Conservation (phyloP, 1,140 invertebrate species). For the Zaprionus lachaisei region DNA sequence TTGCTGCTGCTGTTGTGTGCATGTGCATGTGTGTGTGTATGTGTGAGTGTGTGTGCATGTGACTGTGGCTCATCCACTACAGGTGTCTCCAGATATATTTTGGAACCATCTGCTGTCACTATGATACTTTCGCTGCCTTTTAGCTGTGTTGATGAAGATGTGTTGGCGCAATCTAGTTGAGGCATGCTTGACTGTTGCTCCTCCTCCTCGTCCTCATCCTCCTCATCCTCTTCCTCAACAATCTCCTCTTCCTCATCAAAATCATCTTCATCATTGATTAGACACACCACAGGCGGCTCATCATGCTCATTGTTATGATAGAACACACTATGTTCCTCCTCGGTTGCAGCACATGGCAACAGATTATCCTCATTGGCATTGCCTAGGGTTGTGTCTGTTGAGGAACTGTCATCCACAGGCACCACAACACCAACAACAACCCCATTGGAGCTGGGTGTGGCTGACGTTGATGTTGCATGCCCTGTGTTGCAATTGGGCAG, state of each 20-base stretch:
- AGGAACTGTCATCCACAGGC: constrained; percentile 75
- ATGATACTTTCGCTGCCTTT: constrained; percentile 63
- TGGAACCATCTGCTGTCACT: constrained; percentile 69
- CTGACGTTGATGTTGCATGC: constrained; percentile 23
- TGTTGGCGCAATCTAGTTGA: constrained; percentile 55
- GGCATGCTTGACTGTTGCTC: constrained; percentile 28
- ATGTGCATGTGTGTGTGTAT: constrained; percentile 55
- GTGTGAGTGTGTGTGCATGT: constrained; percentile 46
- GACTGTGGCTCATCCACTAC: constrained; percentile 75
- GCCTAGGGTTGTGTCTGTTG: constrained; percentile 69
- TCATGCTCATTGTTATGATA: constrained; percentile 52
- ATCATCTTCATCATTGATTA: constrained; percentile 76
- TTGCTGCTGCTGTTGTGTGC: constrained; percentile 35
- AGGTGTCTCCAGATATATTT: constrained; percentile 80
- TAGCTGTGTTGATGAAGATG: constrained; percentile 74
- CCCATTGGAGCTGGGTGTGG: too few relatives aligned
- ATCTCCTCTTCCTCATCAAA: constrained; percentile 55
- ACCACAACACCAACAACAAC: constrained; percentile 56
- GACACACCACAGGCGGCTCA: constrained; percentile 67
- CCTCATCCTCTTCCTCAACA: constrained; percentile 53
- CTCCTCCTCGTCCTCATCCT: constrained; percentile 30
- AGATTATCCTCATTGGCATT: constrained; percentile 35
- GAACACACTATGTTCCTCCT: constrained; percentile 63
- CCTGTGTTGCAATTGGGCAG: constrained; percentile 62
- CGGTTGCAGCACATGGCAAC: constrained; percentile 21